phyloP scores from a whole-genome alignment of 2,888 invertebrate species.

The Neocrepidodera transversa region DNA sequence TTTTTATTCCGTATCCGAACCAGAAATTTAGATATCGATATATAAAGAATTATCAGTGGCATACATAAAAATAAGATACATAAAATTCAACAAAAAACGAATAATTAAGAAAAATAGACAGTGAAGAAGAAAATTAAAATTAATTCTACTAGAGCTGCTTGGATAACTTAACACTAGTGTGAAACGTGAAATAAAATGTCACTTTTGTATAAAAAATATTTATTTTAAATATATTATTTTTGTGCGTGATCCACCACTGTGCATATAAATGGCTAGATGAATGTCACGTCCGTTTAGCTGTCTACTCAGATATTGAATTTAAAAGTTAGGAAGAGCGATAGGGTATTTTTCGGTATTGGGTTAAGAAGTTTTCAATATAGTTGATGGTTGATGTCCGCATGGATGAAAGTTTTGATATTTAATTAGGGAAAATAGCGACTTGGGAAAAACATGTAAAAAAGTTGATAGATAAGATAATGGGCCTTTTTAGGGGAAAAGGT shows the following conservation, averaged over 20 bases:
- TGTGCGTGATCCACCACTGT: constrained; percentile 2
- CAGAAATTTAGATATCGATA: constrained; percentile 23
- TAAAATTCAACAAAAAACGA: no score
- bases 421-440: constrained; percentile 18
- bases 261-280: constrained; percentile 24
- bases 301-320: constrained; percentile 34
- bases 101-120: no score
- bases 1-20: constrained; percentile 17
- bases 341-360: constrained; percentile 26
- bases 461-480: no score
- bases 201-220: no score
- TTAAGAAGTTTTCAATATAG: constrained; percentile 33
- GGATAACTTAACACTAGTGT: no score
- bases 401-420: constrained; percentile 12
- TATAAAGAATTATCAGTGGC: constrained; percentile 31
- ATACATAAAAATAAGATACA: no score
- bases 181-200: no score
- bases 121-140: no score
- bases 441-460: no score
- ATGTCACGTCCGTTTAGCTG: constrained; percentile 35
- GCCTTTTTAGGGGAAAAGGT: no score
- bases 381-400: constrained; percentile 15
- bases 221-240: no score
- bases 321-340: constrained; percentile 26
- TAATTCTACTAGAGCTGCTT: no score